phyloP scores from a whole-genome alignment of 2,113 vertebrate species.

The Chloebia gouldiae region DNA sequence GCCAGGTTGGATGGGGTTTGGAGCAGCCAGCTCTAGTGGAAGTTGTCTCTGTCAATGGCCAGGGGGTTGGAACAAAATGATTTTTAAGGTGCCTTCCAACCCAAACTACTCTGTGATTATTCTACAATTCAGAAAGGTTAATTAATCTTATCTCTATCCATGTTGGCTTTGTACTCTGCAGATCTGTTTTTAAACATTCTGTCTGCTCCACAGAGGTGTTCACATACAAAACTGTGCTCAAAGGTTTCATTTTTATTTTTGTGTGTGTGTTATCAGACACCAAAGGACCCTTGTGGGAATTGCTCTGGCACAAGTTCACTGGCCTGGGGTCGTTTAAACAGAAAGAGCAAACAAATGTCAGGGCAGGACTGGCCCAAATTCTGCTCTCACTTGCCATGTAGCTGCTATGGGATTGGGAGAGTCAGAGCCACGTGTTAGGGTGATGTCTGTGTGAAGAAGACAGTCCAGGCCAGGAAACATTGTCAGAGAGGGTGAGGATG shows the following conservation, averaged over 20 bases:
- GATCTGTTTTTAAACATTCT: not conserved
- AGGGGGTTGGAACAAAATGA: fast-evolving
- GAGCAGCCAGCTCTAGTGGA: not conserved
- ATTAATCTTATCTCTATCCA: not conserved
- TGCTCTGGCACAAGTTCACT: not conserved
- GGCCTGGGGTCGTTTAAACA: not conserved
- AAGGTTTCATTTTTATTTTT: not conserved
- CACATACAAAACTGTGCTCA: not conserved
- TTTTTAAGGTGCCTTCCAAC: not conserved
- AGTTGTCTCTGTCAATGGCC: not conserved
- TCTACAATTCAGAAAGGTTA: not conserved
- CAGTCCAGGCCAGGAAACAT: not conserved
- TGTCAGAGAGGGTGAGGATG: not conserved
- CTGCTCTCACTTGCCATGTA: not conserved
- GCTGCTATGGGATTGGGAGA: not conserved
- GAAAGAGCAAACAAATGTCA: not conserved
- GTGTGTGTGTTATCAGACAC: not conserved
- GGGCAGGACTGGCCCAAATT: not conserved
- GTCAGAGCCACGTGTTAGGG: not conserved
- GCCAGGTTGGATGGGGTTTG: not conserved
- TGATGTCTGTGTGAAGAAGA: not conserved
- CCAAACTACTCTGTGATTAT: not conserved
- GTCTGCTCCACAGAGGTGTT: not conserved
- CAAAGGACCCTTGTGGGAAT: not conserved
- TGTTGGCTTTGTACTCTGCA: not conserved